Percentiles rank a stretch among this genome's conserved stretches.
phyloP scores from a whole-genome alignment of 2,888 invertebrate species.

The Machimus atricapillus region DNA sequence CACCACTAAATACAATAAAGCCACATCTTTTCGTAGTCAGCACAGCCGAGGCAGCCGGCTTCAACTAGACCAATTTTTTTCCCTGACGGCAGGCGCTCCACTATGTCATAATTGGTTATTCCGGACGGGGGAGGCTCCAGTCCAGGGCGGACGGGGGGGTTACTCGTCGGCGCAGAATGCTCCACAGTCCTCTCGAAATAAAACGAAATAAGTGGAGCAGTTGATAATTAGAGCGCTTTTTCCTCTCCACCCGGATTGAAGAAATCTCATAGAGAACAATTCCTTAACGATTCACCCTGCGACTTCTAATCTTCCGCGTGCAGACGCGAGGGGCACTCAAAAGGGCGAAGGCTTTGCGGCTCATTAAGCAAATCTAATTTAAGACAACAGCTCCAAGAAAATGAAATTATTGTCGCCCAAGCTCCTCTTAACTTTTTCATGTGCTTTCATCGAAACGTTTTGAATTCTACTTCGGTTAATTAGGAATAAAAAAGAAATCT shows the following conservation, averaged over 20 bases:
- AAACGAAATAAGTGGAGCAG: neutral
- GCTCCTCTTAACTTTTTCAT: neutral
- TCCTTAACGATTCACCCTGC: neutral
- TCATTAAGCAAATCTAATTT: neutral
- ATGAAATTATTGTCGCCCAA: neutral
- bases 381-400: neutral
- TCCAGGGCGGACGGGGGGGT: neutral
- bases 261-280: neutral
- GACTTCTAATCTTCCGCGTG: neutral
- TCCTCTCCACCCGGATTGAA: neutral
- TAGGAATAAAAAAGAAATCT: too few relatives aligned
- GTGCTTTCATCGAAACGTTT: neutral
- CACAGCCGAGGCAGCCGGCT: neutral
- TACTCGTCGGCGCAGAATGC: neutral
- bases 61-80: neutral
- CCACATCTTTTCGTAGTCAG: neutral
- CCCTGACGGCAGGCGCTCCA: neutral
- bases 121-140: neutral
- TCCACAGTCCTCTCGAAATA: neutral
- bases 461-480: too few relatives aligned
- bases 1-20: slow-evolving; percentile 1
- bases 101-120: neutral
- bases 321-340: neutral
- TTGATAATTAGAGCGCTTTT: neutral
- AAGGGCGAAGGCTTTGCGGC: neutral